Base-by-base conservation (phyloP, 1,140 invertebrate genomes). In the Ostrea edulis region DNA sequence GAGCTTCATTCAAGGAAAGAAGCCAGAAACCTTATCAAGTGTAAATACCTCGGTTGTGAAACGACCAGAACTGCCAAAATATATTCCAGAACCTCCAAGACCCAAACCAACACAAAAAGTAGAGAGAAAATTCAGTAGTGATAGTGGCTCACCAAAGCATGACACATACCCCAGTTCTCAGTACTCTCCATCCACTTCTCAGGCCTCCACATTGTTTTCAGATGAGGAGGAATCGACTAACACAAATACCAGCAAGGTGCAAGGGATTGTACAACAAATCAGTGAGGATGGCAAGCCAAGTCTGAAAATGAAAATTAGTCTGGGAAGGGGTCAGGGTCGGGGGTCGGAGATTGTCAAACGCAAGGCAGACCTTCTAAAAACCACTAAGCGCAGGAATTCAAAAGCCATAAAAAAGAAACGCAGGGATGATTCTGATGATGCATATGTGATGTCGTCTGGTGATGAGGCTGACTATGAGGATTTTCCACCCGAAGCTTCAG, bases 1-100 rank as follows among this genome's bases (percentile, higher is more conserved):
- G 20, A 94, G 90, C 87, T 95, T 94, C 88, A 89, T 95, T 25
- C 92, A 93, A 86, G 94, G 94, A 44, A 93, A 94, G 71, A 95
- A 94, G 88, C 93, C 93, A 55, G 94, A 95, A 87, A 95, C 94
- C 11, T 89, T 95, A 85, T 93, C 93, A 20, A 94, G 94, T 89
- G 92, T 94, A 14, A 93, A 92, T 85, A 92, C 90, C 81, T 90
- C 92, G 87, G 90, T 94, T 68, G 89, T 90, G 51, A 93, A 94
- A 86, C 93, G 92, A 90, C 94, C 94, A 65, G 90, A 92, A 85
- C 86, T 94, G 84, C 93, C 94, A 84, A 93, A 94, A 81, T 94
- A 94, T 90, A 93, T 94, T 82, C 93, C 93, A 22, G 93, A 94
- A 86, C 92, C 93, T 1, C 91, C 90, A 22, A 82, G 91, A 77